Base-by-base conservation (phyloP, 2,888 invertebrate species). In the Acanthacorydalis orientalis region DNA sequence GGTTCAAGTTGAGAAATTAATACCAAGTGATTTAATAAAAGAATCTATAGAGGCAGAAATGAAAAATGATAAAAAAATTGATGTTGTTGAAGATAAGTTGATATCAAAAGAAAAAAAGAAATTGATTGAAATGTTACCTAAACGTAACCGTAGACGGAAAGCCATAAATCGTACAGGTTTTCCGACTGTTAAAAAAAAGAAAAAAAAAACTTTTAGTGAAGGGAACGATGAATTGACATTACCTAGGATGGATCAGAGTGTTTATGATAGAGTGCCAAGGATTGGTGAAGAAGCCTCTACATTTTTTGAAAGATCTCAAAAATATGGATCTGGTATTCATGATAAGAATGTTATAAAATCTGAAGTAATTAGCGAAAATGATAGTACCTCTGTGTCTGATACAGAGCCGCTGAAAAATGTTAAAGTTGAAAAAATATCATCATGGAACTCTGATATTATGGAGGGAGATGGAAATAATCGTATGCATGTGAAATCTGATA, bases 151-250 rank as follows among this genome's bases (percentile, higher is more conserved):
- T 14, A 73, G 86, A 55, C 74, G 87, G 38, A 82, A 88, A 61
- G 78, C 84, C 15, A 81, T 85, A 39, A 90, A 90, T 60, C 73
- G 87, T 55, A 90, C 89, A 14, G 91, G 91, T 4, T 91, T 91
- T 62, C 91, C 91, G 0, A 84, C 79, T 16, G 69, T 84, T 12
- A 85, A 85, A 58, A 82, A 78, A 60, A 89, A 87, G 65, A 89
- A 87, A 60, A 83, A 85, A 60, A 83, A 79, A 57, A 50, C 53
- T 10, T 45, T 54, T 12, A 51, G 51, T 40, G 52, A 53, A 42
- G 50, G 46, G 12, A 47, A 47, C 34, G 44, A 41, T 10, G 37
- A 16, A 16, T n/a, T 16, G 23, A 23, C 31, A 14, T 8, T 35
- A 39, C 11, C 32, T 39, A 9, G 16, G 10, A 31, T 32, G 7